A percentile compares a stretch with the other conserved stretches of the same genome.
Conservation (phyloP, 2,797 vertebrate genomes). For the Notamacropus eugenii region DNA sequence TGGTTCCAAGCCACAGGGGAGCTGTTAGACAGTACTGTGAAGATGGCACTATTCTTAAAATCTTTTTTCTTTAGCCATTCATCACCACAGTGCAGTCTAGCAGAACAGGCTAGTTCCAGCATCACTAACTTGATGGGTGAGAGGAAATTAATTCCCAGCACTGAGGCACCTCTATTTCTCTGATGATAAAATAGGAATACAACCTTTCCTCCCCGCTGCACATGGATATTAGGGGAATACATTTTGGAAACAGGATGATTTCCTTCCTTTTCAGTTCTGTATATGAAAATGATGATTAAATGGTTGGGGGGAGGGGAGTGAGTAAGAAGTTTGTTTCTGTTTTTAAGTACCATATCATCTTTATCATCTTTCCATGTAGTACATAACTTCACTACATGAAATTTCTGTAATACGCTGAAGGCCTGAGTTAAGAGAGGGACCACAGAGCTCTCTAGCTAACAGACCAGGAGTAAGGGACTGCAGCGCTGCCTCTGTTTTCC, state of each 20-base stretch:
- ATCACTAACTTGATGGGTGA: neutral
- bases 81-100: neutral
- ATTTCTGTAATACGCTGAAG: neutral
- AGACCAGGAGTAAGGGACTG: neutral
- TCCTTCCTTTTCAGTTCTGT: neutral
- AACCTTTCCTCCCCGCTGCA: neutral
- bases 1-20: neutral
- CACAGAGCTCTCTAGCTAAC: neutral
- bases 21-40: neutral
- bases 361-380: neutral
- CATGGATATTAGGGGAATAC: neutral
- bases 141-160: neutral
- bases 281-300: neutral
- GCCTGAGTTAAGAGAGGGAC: constrained; percentile 13
- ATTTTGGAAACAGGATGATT: neutral
- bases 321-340: neutral
- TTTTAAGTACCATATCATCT: neutral
- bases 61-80: neutral
- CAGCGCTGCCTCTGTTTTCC: neutral
- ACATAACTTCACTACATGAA: neutral
- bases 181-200: neutral
- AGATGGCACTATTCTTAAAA: neutral
- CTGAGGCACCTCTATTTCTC: neutral
- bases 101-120: neutral
- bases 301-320: neutral